These are phyloP conservation scores for Caligus rogercresseyi DNA, from an alignment of 1,140 invertebrate genomes.

Conservation along the genomic window DNA sequence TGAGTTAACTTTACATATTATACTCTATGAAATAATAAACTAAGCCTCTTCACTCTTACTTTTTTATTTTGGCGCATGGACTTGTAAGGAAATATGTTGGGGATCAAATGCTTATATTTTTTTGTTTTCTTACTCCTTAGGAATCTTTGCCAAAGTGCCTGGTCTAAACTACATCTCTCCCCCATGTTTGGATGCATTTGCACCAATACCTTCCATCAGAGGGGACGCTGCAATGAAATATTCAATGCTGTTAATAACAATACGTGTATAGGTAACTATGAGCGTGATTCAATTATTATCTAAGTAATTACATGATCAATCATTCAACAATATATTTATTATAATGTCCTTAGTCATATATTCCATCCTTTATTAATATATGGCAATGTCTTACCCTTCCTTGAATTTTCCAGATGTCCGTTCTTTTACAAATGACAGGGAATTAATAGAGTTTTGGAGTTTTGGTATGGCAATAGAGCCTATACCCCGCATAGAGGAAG, in stretches of 20 bases:
- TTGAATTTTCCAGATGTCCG: background rate
- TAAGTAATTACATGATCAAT: background rate
- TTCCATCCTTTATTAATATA: background rate
- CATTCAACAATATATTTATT: background rate
- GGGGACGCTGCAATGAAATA: constrained; percentile 63
- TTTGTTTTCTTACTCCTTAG: constrained; percentile 34
- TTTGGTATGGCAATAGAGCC: background rate
- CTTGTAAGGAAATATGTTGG: background rate
- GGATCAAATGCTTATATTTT: background rate
- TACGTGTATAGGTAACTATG: constrained; percentile 67
- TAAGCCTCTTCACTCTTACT: background rate
- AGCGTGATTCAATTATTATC: background rate
- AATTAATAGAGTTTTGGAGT: background rate
- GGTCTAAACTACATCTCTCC: constrained; percentile 56
- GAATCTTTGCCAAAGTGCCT: constrained; percentile 58
- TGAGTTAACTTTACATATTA: too few species aligned
- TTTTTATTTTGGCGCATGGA: background rate
- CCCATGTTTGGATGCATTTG: constrained; percentile 79
- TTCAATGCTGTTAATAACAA: constrained; percentile 71
- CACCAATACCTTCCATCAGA: constrained; percentile 57
- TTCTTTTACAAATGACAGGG: background rate
- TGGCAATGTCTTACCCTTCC: background rate
- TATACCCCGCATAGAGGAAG: background rate
- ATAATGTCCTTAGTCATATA: too few species aligned
- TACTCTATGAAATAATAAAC: too few species aligned